Evolutionary conservation across 2,113 vertebrate species (phyloP).

Genomic region (Anolis sagrei): DNA sequence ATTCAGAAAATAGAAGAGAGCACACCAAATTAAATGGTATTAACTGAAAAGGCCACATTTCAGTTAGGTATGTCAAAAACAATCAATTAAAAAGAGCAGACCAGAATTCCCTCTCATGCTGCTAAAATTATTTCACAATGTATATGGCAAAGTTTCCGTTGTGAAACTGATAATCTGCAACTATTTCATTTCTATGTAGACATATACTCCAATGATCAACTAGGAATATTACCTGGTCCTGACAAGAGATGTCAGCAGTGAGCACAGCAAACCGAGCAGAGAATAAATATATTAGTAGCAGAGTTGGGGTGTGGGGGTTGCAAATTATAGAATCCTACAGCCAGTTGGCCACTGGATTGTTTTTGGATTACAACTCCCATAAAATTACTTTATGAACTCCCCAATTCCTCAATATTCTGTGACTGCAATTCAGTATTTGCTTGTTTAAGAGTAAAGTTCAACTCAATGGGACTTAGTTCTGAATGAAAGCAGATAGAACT

Average conservation of each 20-base stretch:
- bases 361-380: no score
- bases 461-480: not conserved
- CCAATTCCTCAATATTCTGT: no score
- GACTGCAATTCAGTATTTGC: not conserved
- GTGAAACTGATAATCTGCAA: not conserved
- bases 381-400: not conserved
- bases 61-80: not conserved
- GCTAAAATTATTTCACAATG: not conserved
- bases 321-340: not conserved
- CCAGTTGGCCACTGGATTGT: not conserved
- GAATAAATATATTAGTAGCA: no score
- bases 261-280: not conserved
- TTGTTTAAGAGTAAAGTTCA: not conserved
- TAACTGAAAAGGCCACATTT: not conserved
- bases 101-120: not conserved
- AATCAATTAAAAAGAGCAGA: not conserved
- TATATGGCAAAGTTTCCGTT: not conserved
- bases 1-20: not conserved
- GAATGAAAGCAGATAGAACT: not conserved
- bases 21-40: not conserved
- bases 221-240: not conserved
- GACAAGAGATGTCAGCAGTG: not conserved
- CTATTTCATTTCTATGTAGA: not conserved
- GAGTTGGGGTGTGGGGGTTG: not conserved
- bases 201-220: not conserved